Evolutionary conservation across 2,888 invertebrate species (phyloP), one percentile per base, ranked within the genome.

Genomic region (Eristalinus sepulchralis): DNA sequence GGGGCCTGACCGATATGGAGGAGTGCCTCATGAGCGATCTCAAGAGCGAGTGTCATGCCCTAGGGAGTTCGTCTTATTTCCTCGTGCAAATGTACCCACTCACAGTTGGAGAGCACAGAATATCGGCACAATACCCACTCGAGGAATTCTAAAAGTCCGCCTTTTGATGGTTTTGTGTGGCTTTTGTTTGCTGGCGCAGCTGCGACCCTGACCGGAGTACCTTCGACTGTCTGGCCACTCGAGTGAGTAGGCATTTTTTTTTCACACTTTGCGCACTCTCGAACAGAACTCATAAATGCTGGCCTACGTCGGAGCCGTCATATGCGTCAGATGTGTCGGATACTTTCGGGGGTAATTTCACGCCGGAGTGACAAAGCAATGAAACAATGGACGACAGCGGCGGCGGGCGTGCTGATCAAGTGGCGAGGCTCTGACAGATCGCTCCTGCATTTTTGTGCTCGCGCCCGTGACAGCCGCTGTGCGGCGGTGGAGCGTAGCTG

Each of bases 191-290:
- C 47, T 71, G 64, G 71, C 70, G 36, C 55, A 24, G 64, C 27
- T 34, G 31, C 71, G 80, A 47, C 80, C 84, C 75, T 84, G 84
- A 71, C 66, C 76, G 71, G 24, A 76, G 81, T 76, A 84, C 84
- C 84, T 84, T 84, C 84, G 81, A 57, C 71, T 81, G 81, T 79
- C 83, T 75, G 70, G 66, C 66, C 62, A 63, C 60, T 81, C 67
- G 62, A 79, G 57, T 75, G 76, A 20, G 78, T 78, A 64, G 70
- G 71, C 47, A 62, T 70, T 79, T 72, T 39, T 64, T 73, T 17
- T 71, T 47, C 47, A 47, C 47, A 47, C 47, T 8, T 47, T 17
- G 47, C 17, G 2, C 47, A 17, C 47, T 66, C 13, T 60, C 53
- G 62, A 0, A 62, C 33, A 80, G 71, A 84, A 72, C 57, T 63